Percentiles rank a stretch among this genome's conserved stretches.
These are phyloP conservation scores for Eleutherodactylus coqui DNA, from an alignment of 2,797 vertebrate species.

Conservation along the genomic window DNA sequence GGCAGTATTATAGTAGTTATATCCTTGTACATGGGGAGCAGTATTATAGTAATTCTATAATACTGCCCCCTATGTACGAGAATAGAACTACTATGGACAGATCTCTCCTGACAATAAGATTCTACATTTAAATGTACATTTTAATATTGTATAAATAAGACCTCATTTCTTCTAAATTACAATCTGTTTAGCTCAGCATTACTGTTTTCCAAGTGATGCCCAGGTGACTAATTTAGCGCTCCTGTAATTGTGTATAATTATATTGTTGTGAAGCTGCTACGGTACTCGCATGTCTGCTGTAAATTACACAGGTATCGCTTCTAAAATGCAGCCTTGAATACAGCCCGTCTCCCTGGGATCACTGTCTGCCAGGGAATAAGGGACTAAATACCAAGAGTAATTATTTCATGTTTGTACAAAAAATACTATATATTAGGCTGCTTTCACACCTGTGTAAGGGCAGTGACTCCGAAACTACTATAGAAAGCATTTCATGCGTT, in stretches of 20 bases:
- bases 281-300: neutral
- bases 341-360: neutral
- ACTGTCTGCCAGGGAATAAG: neutral
- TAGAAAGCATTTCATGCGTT: no score
- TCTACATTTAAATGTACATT: neutral
- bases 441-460: no score
- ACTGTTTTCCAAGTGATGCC: slow-evolving; percentile 44
- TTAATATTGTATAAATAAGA: neutral
- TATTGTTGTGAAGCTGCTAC: slow-evolving; percentile 20
- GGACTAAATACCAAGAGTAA: neutral
- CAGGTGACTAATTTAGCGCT: slow-evolving; percentile 37
- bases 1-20: no score
- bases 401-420: neutral
- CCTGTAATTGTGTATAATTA: slow-evolving; percentile 47
- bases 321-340: neutral
- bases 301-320: slow-evolving; percentile 18
- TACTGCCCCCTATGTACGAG: neutral
- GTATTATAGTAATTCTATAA: neutral
- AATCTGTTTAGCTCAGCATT: neutral
- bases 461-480: no score
- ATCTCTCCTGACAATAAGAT: neutral
- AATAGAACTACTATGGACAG: neutral
- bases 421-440: no score
- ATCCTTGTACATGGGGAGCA: no score
- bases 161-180: neutral